Percentiles rank a stretch among this genome's conserved stretches.
Conservation (phyloP, 2,888 invertebrate species). For the Tachina lurida region DNA sequence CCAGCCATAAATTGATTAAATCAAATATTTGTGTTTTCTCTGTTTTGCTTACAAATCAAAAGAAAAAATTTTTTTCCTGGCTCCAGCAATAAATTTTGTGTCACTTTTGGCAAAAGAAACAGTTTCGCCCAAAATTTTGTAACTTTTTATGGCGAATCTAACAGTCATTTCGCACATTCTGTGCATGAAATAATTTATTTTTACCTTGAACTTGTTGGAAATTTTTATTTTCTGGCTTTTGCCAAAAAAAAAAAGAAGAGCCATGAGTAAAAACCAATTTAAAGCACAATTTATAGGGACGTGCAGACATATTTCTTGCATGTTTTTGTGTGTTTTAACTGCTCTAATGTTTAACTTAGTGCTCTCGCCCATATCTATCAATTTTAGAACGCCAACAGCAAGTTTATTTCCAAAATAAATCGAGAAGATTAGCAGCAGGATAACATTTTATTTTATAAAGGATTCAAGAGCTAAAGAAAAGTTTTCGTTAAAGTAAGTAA, state of each 20-base stretch:
- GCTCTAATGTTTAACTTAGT: slow-evolving; percentile 21
- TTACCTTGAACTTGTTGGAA: slow-evolving; percentile 68
- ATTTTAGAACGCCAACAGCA: slow-evolving; percentile 56
- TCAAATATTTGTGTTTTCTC: background rate
- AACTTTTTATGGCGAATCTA: background rate
- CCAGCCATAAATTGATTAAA: slow-evolving; percentile 22
- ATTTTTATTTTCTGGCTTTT: slow-evolving; percentile 18
- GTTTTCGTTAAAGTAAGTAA: slow-evolving; percentile 26
- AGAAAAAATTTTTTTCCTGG: background rate
- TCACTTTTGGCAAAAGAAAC: slow-evolving; percentile 9
- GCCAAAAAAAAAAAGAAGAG: slow-evolving; percentile 51
- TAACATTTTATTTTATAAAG: background rate
- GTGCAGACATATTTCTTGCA: background rate
- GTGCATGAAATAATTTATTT: slow-evolving; percentile 51
- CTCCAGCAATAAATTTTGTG: slow-evolving; percentile 12
- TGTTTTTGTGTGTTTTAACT: slow-evolving; percentile 1
- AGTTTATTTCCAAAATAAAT: slow-evolving; percentile 61
- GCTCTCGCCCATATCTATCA: slow-evolving; percentile 7
- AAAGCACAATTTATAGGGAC: slow-evolving; percentile 1
- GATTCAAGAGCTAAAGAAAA: slow-evolving; percentile 7
- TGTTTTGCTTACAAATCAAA: background rate
- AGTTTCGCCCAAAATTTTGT: background rate
- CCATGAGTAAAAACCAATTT: background rate
- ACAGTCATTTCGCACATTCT: slow-evolving; percentile 41
- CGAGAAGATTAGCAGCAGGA: slow-evolving; percentile 42